A percentile compares a stretch with the other conserved stretches of the same genome.
These are phyloP conservation scores for Climacteris rufus DNA, from an alignment of 2,113 vertebrate genomes.

Conservation along the genomic window DNA sequence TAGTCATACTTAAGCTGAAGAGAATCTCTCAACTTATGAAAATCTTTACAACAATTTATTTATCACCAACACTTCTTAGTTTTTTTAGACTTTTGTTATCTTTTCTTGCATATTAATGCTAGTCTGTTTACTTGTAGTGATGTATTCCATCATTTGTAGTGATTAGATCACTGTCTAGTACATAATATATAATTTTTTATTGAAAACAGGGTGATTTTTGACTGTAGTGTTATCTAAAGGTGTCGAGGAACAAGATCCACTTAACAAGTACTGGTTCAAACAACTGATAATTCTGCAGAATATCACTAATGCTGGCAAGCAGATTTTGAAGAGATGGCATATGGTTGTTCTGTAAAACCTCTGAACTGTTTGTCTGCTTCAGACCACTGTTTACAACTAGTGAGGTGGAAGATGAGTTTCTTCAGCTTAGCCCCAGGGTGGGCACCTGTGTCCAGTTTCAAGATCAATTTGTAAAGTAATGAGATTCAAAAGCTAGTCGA, in stretches of 20 bases:
- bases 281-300: not conserved
- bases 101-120: not conserved
- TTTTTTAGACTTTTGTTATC: not conserved
- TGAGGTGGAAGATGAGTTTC: not conserved
- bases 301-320: not conserved
- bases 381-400: not conserved
- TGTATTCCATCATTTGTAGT: not conserved
- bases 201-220: not conserved
- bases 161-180: not conserved
- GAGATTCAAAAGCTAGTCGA: not conserved
- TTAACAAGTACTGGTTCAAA: not conserved
- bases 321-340: not conserved
- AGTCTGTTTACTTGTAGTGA: not conserved
- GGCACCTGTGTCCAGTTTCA: not conserved
- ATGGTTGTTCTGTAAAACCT: not conserved
- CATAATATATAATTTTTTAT: not conserved
- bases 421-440: not conserved
- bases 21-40: not conserved
- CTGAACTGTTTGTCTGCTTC: not conserved
- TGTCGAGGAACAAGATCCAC: not conserved
- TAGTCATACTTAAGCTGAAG: not conserved
- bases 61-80: not conserved
- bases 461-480: not conserved
- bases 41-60: not conserved
- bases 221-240: not conserved